Evolutionary conservation across 2,888 invertebrate species (phyloP).

Genomic region (Melieria crassipennis): DNA sequence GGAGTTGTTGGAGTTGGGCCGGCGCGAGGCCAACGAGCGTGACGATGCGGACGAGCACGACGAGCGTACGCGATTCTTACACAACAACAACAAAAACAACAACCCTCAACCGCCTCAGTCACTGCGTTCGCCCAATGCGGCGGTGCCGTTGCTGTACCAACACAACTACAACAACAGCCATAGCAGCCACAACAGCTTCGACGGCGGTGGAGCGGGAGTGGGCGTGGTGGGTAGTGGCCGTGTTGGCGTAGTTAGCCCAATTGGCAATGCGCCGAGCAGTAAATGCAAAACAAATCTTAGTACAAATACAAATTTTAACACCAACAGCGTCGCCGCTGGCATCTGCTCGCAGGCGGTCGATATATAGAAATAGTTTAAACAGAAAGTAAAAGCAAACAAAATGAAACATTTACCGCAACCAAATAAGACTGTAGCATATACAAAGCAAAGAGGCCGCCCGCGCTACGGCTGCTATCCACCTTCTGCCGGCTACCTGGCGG

Average conservation of each 20-base stretch:
- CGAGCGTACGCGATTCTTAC: constrained; percentile 18
- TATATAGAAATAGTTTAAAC: constrained; percentile 12
- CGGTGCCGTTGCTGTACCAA: not conserved
- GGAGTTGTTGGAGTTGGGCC: constrained; percentile 19
- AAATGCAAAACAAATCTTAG: constrained; percentile 26
- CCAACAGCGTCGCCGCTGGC: not conserved
- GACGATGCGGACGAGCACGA: constrained; percentile 5
- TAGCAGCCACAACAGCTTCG: constrained; percentile 8
- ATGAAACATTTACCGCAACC: constrained; percentile 1
- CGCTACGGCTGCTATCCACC: too few species aligned
- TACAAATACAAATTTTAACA: constrained; percentile 14
- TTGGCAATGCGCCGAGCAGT: not conserved
- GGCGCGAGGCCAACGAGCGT: not conserved
- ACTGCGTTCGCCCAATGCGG: not conserved
- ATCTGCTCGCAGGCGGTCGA: constrained; percentile 27
- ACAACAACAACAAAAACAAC: not conserved
- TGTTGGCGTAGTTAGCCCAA: not conserved
- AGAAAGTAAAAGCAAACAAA: not conserved
- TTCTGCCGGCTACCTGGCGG: too few species aligned
- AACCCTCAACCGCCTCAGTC: constrained; percentile 1
- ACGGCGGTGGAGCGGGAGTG: not conserved
- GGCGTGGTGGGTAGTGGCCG: not conserved
- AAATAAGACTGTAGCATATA: constrained; percentile 11
- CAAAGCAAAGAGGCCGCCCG: not conserved
- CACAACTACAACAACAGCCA: not conserved